Evolutionary conservation across 2,888 invertebrate genomes (phyloP).

Genomic region (Lepidocyrtoides sp.): DNA sequence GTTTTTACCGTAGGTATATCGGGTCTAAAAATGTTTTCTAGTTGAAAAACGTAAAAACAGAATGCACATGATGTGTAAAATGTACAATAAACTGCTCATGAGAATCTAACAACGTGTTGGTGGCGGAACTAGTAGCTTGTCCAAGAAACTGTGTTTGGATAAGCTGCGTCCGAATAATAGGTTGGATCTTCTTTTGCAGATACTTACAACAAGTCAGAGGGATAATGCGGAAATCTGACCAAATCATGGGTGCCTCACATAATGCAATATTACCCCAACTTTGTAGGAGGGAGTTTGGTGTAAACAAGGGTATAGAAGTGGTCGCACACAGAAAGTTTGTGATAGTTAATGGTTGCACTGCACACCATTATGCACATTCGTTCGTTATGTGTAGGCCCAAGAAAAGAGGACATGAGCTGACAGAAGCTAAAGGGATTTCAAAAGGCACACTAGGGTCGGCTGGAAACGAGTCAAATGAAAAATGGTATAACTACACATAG

Average conservation of each 20-base stretch:
- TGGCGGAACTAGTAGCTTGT: slow-evolving; percentile 19
- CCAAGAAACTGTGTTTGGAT: slow-evolving; percentile 44
- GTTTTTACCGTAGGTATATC: not conserved
- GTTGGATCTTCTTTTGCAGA: slow-evolving; percentile 11
- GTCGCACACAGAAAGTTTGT: not conserved
- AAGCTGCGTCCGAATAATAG: slow-evolving; percentile 55
- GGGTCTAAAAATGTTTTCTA: slow-evolving; percentile 9
- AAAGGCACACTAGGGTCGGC: slow-evolving; percentile 56
- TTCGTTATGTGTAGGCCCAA: not conserved
- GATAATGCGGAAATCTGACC: slow-evolving; percentile 70
- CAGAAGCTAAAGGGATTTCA: slow-evolving; percentile 75
- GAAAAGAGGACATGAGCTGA: slow-evolving; percentile 63
- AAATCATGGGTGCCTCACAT: slow-evolving; percentile 44
- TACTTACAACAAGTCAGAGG: slow-evolving; percentile 40
- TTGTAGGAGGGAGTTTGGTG: not conserved
- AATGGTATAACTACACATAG: slow-evolving; percentile 65
- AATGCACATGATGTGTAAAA: not conserved
- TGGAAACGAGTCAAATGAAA: slow-evolving; percentile 59
- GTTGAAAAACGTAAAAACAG: not conserved
- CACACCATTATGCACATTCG: not conserved
- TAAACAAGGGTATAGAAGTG: slow-evolving; percentile 50
- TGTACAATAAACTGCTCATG: slow-evolving; percentile 58
- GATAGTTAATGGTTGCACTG: slow-evolving; percentile 3
- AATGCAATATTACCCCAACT: not conserved
- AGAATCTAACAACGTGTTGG: slow-evolving; percentile 54